Percentiles rank a stretch among this genome's conserved stretches.
These are phyloP conservation scores for Macquaria ambigua DNA, from an alignment of 2,113 vertebrate genomes.

Conservation along the genomic window DNA sequence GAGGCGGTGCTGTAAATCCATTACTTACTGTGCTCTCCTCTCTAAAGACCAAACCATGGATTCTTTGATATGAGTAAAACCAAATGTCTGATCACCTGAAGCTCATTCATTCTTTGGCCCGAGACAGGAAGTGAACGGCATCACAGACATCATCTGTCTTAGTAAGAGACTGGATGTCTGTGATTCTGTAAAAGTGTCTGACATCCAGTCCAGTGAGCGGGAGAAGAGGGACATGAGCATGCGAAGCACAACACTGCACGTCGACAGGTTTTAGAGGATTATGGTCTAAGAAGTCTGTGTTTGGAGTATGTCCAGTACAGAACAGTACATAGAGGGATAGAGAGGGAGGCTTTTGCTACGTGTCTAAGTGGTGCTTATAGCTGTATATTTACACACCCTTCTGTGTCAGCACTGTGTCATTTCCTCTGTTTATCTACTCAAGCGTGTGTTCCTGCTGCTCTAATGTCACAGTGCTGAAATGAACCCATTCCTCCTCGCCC, in stretches of 20 bases:
- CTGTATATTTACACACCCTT: slow-evolving; percentile 15
- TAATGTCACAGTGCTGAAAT: slow-evolving; percentile 39
- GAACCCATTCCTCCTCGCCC: slow-evolving; percentile 37
- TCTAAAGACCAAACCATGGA: neutral
- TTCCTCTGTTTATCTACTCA: slow-evolving; percentile 47
- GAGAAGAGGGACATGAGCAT: neutral
- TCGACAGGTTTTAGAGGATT: slow-evolving; percentile 2
- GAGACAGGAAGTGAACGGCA: slow-evolving; percentile 1
- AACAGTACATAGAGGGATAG: neutral
- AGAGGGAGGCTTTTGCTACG: neutral
- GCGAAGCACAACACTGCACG: neutral
- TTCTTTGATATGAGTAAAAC: neutral
- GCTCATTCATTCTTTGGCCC: neutral
- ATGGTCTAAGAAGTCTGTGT: neutral
- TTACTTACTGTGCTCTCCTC: too few species aligned
- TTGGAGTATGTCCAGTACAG: neutral
- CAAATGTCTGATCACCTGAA: neutral
- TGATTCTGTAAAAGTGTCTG: neutral
- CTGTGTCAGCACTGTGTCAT: slow-evolving; percentile 20
- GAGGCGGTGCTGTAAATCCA: neutral
- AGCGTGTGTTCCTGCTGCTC: slow-evolving; percentile 31
- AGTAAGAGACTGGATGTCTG: neutral
- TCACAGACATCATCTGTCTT: neutral
- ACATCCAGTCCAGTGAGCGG: neutral
- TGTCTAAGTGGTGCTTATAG: neutral